These are phyloP conservation scores for Macrocentrus cingulum DNA, from an alignment of 1,140 invertebrate genomes.

Conservation along the genomic window DNA sequence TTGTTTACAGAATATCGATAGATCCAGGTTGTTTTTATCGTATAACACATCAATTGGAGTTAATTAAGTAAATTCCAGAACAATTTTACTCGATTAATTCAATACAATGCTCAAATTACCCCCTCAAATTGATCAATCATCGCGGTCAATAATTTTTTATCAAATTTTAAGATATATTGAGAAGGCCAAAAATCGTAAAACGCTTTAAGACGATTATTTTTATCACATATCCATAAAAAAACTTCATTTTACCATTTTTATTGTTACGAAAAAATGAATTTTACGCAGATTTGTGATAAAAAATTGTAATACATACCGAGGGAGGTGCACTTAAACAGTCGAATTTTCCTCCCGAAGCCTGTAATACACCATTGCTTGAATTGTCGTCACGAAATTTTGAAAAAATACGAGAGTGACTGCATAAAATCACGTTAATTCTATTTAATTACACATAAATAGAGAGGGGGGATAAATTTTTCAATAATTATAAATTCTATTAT, in stretches of 20 bases:
- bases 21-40: constrained; percentile 20
- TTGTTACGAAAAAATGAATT: background rate
- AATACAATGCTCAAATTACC: background rate
- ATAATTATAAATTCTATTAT: background rate
- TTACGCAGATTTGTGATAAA: background rate
- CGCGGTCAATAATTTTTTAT: too few species aligned
- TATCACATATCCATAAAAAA: background rate
- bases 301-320: background rate
- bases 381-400: too few species aligned
- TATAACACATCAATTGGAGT: background rate
- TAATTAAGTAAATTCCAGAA: background rate
- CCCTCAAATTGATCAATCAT: too few species aligned
- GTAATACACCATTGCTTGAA: too few species aligned
- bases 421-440: too few species aligned
- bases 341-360: too few species aligned
- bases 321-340: too few species aligned
- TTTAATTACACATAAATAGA: too few species aligned
- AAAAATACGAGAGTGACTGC: too few species aligned
- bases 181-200: background rate
- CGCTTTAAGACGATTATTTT: background rate
- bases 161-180: too few species aligned
- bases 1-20: constrained; percentile 31
- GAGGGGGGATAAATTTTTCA: too few species aligned
- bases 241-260: background rate
- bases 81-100: background rate